Base-by-base conservation (phyloP, 2,888 invertebrate species). In the Lasioglossum marginatum region DNA sequence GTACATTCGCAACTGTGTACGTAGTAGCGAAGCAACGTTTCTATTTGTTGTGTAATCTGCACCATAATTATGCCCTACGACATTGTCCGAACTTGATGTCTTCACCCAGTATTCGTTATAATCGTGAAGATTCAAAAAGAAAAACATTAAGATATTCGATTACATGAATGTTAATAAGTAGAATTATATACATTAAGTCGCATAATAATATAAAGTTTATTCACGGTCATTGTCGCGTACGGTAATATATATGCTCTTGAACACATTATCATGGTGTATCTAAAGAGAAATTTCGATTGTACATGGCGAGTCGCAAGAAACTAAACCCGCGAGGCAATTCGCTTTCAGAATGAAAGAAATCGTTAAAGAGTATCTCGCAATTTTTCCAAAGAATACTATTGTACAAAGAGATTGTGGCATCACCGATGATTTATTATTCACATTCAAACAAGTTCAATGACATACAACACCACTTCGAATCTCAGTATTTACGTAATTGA, bases 161-260 rank as follows among this genome's bases (percentile, higher is more conserved):
- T 70, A 83, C 66, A 79, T 70, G 66, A 81, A 81, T 52, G 74
- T 79, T 88, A 73, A 78, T 86, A 83, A 74, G 60, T 88, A 88
- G 81, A 81, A 48, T 71, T 57, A 79, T 79, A 72, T 79, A 72
- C 60, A 71, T 45, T 57, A 43, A 78, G 43, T 48, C 63, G 12
- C 79, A 81, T 27, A 52, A 52, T 43, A 66, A 77, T 87, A 82
- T 87, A 75, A 80, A 70, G 66, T 80, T 82, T 80, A 76, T 77
- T 79, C 19, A 73, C 23, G 66, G 79, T 81, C 73, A 70, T 60
- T 45, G 57, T 60, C 57, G 60, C 23, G 57, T 83, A 77, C 6
- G n/a, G 76, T 14, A 37, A 66, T 73, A 73, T 74, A 66, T 73
- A 73, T 74, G 70, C 37, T 75, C 31, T 63, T 77, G 40, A 31